Conservation (phyloP, 2,797 vertebrate species). For the Artibeus jamaicensis region DNA sequence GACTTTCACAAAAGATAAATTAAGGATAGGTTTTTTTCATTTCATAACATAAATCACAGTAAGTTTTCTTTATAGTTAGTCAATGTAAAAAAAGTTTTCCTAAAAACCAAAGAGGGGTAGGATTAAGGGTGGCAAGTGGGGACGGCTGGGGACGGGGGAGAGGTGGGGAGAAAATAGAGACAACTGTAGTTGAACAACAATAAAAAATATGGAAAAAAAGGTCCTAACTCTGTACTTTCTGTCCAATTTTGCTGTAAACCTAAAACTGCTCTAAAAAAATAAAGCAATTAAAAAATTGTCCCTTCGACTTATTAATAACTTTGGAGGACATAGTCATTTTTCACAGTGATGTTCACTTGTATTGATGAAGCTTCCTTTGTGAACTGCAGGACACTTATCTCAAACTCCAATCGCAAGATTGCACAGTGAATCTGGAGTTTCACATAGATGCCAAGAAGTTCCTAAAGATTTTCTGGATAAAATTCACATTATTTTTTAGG, state of each 20-base stretch:
- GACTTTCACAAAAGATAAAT: background rate
- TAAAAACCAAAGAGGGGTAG: too few relatives aligned
- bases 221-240: background rate
- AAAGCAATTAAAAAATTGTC: background rate
- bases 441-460: background rate
- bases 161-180: too few relatives aligned
- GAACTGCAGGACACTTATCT: background rate
- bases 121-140: too few relatives aligned
- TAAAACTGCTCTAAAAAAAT: background rate
- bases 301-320: background rate
- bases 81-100: background rate
- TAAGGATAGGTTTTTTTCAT: background rate
- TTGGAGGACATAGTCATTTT: background rate
- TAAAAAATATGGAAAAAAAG: background rate
- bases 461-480: background rate
- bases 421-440: background rate
- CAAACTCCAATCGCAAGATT: background rate
- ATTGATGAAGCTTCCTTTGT: background rate
- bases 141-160: too few relatives aligned
- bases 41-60: background rate
- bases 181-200: too few relatives aligned
- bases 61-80: conserved; percentile 2
- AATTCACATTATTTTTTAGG: background rate
- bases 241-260: background rate
- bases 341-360: background rate